A percentile compares a stretch with the other conserved stretches of the same genome.
Evolutionary conservation across 2,113 vertebrate genomes (phyloP).

Genomic region (Podiceps cristatus): DNA sequence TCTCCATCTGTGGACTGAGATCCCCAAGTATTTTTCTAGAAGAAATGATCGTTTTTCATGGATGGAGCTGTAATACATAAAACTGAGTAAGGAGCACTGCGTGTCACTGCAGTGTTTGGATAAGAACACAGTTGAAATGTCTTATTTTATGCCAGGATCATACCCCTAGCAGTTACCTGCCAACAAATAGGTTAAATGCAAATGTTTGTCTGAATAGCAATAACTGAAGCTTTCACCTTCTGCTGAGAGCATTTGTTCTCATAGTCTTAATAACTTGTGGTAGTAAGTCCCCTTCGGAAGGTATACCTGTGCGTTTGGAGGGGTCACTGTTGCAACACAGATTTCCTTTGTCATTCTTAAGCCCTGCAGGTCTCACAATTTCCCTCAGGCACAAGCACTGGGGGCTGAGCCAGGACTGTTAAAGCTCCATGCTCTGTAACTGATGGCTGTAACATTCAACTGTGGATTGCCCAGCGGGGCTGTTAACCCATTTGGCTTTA

Average conservation of each 20-base stretch:
- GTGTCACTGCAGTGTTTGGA: neutral
- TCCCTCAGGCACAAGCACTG: neutral
- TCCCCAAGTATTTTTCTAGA: neutral
- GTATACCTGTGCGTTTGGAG: neutral
- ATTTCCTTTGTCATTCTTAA: neutral
- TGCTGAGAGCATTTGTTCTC: neutral
- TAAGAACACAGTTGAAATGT: neutral
- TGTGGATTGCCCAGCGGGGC: neutral
- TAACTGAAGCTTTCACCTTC: neutral
- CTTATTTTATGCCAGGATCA: neutral
- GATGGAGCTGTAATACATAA: neutral
- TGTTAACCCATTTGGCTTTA: neutral
- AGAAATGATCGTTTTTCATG: neutral
- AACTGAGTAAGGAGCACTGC: neutral
- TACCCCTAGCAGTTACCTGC: neutral
- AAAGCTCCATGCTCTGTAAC: neutral
- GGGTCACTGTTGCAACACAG: neutral
- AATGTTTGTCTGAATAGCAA: neutral
- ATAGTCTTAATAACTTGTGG: neutral
- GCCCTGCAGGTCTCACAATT: neutral
- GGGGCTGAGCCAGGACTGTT: neutral
- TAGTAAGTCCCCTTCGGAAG: neutral
- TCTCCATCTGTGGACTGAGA: neutral
- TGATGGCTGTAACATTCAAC: neutral
- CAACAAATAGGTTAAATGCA: neutral